Conservation (phyloP, 2,888 invertebrate species). For the Leptothorax acervorum region DNA sequence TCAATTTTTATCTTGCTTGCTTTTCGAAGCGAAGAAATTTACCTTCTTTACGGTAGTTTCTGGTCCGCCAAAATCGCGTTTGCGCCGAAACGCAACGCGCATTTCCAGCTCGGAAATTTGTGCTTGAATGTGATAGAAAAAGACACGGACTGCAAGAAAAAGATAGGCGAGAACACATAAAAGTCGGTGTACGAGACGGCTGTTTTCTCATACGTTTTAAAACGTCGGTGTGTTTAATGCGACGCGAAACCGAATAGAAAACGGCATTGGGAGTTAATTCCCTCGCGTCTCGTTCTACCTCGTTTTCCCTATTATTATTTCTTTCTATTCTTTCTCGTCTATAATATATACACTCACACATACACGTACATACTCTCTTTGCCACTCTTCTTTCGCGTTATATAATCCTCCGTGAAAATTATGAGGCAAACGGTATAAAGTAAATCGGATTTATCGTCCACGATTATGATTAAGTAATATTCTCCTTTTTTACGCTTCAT, state of each 20-base stretch:
- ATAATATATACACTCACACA: not conserved
- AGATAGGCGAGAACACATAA: conserved; percentile 46
- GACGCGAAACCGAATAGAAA: conserved; percentile 67
- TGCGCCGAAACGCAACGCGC: conserved; percentile 24
- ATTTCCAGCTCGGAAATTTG: conserved; percentile 56
- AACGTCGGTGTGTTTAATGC: conserved; percentile 68
- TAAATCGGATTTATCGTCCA: conserved; percentile 71
- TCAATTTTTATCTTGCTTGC: conserved; percentile 30
- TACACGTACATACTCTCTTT: not conserved
- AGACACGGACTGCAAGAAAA: conserved; percentile 17
- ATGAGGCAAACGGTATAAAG: conserved; percentile 64
- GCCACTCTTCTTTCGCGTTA: conserved; percentile 7
- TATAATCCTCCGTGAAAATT: conserved; percentile 67
- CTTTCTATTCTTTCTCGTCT: conserved; percentile 14
- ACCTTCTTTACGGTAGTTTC: conserved; percentile 14
- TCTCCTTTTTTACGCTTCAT: not conserved
- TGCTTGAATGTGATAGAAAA: conserved; percentile 48
- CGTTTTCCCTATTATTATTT: conserved; percentile 63
- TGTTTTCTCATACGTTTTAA: conserved; percentile 56
- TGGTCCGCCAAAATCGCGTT: conserved; percentile 45
- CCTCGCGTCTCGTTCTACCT: conserved; percentile 63
- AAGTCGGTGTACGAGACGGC: conserved; percentile 26
- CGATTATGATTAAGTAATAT: conserved; percentile 60
- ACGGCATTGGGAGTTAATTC: conserved; percentile 69
- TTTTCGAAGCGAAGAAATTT: conserved; percentile 36